phyloP scores from a whole-genome alignment of 2,888 invertebrate species.

The Phanerotoma sp. region DNA sequence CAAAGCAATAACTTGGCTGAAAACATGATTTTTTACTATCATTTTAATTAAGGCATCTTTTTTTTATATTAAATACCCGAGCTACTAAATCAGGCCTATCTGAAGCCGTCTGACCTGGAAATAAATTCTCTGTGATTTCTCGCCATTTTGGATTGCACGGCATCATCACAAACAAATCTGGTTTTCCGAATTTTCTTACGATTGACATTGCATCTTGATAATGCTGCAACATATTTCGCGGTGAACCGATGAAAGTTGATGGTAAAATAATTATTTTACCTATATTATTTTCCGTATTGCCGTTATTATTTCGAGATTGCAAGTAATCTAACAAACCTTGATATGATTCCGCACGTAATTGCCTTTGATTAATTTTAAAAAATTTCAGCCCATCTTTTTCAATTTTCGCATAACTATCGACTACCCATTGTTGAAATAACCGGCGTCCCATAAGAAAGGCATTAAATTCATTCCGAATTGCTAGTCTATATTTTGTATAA shows the following conservation, averaged over 20 bases:
- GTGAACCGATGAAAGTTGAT: slow-evolving; percentile 27
- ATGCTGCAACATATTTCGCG: slow-evolving; percentile 28
- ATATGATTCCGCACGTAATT: slow-evolving; percentile 23
- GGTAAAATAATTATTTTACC: slow-evolving; percentile 28
- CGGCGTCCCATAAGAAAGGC: slow-evolving; percentile 13
- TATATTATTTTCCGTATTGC: slow-evolving; percentile 5
- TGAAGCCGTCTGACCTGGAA: slow-evolving; percentile 23
- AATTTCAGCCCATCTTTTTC: slow-evolving; percentile 32
- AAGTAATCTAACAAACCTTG: slow-evolving; percentile 21
- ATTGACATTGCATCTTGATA: slow-evolving; percentile 48
- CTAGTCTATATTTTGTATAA: slow-evolving; percentile 25
- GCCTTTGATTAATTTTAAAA: slow-evolving; percentile 13
- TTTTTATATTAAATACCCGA: slow-evolving; percentile 25
- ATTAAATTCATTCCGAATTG: slow-evolving; percentile 2
- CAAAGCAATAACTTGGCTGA: slow-evolving; percentile 27
- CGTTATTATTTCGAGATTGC: slow-evolving; percentile 13
- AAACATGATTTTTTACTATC: slow-evolving; percentile 23
- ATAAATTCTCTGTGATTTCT: slow-evolving; percentile 29
- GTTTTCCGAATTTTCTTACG: slow-evolving; percentile 53
- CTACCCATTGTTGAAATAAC: slow-evolving; percentile 16
- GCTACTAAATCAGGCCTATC: slow-evolving; percentile 30
- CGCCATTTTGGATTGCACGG: slow-evolving; percentile 31
- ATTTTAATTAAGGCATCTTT: slow-evolving; percentile 16
- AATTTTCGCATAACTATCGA: slow-evolving; percentile 42
- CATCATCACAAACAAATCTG: slow-evolving; percentile 55